A percentile compares a stretch with the other conserved stretches of the same genome.
Evolutionary conservation across 2,888 invertebrate species (phyloP).

Genomic region (Psylliodes chrysocephalus): DNA sequence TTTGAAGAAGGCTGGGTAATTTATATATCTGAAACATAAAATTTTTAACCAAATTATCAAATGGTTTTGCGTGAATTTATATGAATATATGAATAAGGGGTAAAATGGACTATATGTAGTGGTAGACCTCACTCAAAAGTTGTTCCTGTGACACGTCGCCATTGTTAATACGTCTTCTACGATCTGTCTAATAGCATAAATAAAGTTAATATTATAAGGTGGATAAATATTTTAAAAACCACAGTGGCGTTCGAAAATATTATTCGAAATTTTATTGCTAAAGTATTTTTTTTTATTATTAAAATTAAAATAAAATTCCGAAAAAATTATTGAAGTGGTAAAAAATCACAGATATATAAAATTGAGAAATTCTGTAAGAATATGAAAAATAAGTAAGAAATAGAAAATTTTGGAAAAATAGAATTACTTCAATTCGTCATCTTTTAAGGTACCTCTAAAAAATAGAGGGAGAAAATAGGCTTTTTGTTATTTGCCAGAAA

Average conservation of each 20-base stretch:
- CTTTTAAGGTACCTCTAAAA: too few species aligned
- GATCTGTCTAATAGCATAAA: neutral
- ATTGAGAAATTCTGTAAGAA: too few species aligned
- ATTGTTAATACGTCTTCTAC: slow-evolving; percentile 5
- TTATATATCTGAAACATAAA: neutral
- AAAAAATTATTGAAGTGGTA: too few species aligned
- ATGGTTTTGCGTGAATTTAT: slow-evolving; percentile 8
- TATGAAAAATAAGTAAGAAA: too few species aligned
- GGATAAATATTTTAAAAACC: neutral
- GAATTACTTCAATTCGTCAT: too few species aligned
- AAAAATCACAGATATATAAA: too few species aligned
- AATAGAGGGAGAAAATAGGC: too few species aligned
- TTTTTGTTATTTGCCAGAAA: too few species aligned
- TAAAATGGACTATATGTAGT: slow-evolving; percentile 8
- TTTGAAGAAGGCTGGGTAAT: neutral
- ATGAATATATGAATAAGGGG: slow-evolving; percentile 9
- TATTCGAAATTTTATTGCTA: too few species aligned
- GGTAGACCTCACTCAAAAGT: slow-evolving; percentile 9
- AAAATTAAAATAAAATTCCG: too few species aligned
- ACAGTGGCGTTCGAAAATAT: neutral
- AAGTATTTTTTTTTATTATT: too few species aligned
- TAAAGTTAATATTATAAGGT: neutral
- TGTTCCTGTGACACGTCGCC: neutral
- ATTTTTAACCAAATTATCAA: neutral
- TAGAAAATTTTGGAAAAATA: too few species aligned